Evolutionary conservation across 2,888 invertebrate genomes (phyloP), one percentile per base, ranked within the genome.

Genomic region (Macaria notata): DNA sequence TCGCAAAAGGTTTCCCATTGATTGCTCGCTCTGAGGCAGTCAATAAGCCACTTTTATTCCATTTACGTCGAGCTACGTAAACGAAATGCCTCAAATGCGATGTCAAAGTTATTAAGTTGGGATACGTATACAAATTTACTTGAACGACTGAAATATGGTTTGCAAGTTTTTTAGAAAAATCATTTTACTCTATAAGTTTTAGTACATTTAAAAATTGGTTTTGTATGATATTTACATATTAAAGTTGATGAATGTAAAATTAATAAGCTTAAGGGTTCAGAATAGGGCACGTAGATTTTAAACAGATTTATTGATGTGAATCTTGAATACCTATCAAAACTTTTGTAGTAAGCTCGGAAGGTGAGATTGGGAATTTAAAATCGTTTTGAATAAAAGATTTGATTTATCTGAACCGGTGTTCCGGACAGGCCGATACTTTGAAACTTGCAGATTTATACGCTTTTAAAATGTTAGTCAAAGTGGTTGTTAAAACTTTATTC

Each of bases 401-500:
- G 63, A 66, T 67, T 65, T 66, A 66, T 66, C 57, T 55, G 53
- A 9, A 59, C 56, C 61, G 59, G 56, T 51, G 60, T 62, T 60
- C 58, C 58, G 53, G 51, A 47, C 52, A 59, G 54, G 41, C 61
- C 61, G 61, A 65, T 63, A 63, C 66, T 66, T 69, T 54, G 58
- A 62, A 70, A 69, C 64, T 65, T 65, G 46, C 54, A 52, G 67
- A 71, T 68, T 73, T 66, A 66, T 70, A 36, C 42, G 48, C 58
- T 46, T 49, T 49, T 49, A 46, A 58, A 53, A 46, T 54, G 48
- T 57, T 36, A 46, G 30, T 49, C 5, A 36, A 46, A 58, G n/a
- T 19, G 30, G 7, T 46, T 31, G 29, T 53, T 54, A 42, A 49
- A 58, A 49, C 49, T 48, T 49, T 58, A 53, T 58, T 19, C 56